Evolutionary conservation across 35 echinoderm and acorn worm species (phyloP), one percentile per base, ranked within the genome.

Genomic region (Lytechinus pictus): DNA sequence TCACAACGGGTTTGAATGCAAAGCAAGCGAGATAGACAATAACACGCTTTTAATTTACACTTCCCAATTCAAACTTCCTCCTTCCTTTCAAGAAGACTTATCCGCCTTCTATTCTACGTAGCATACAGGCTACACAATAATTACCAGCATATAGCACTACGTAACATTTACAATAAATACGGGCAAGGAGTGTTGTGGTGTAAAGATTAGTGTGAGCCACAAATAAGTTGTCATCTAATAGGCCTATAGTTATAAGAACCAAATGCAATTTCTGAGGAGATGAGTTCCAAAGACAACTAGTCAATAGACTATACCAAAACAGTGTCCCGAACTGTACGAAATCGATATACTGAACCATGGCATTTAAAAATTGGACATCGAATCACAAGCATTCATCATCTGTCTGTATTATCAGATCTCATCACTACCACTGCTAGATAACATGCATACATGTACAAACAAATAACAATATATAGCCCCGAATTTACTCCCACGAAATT

Each of bases 31-130:
- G 27, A 54, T 90, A 28, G n/a, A 57, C 52, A 57, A 44, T 27
- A 16, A 28, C 27, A 57, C 92, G 92, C 9, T 6, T 93, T 24
- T 93, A 93, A 93, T 93, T 93, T 27, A 27, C 92, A 93, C 92
- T 93, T 93, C 92, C 92, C 92, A 57, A 93, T 55, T 12, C 54
- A 93, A 93, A 57, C 92, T 93, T 93, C 92, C 92, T 57, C 92
- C 92, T 93, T 93, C 88, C 88, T 90, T 90, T 90, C 13, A 44
- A 88, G 10, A 90, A 79, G 66, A 79, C 66, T 79, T 79, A 16
- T 90, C 88, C 88, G 33, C 9, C 88, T 52, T 27, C 16, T 90
- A 44, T 44, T 44, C 33, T 44, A 44, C 2, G n/a, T n/a, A n/a
- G 1, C 33, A 44, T 44, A 44, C 33, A 44, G 33, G 2, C 33